Base-by-base conservation (phyloP, 2,113 vertebrate species). In the Ictidomys tridecemlineatus region DNA sequence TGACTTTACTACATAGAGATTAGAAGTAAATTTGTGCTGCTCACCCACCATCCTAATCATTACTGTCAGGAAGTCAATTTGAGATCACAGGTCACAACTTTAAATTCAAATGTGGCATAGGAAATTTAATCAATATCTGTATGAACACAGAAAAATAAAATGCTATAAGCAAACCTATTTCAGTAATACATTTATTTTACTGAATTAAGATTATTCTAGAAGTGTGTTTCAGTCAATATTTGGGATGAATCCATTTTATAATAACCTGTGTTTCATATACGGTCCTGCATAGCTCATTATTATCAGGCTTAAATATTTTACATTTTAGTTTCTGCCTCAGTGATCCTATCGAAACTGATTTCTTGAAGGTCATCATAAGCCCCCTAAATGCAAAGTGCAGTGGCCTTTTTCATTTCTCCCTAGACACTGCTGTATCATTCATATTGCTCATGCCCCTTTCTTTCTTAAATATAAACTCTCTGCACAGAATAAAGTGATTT, bases 61-160 rank as follows among this genome's bases (percentile, higher is more conserved):
- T 98, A 98, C 96, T 98, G 98, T 98, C 98, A 98, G 98, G 96
- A 98, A 98, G 94, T 98, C 98, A 98, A 98, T 98, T 93, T 95
- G 97, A 98, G 98, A 97, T 96, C 97, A 98, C 45, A 98, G 97
- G 98, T 98, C 98, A 98, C 61, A 80, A 65, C 85, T 97, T 95
- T 98, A 96, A 98, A 98, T 98, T 98, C 89, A 97, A 97, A 89
- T 74, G 95, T 78, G 65, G 79, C 96, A 92, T 24, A 72, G 93
- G 97, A 94, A 98, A 93, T 96, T 89, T 86, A 89, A 97, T 78
- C 72, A 76, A 93, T 97, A 96, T 69, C 80, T 76, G 2, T 58
- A 39, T 86, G 22, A 77, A 82, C 34, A 74, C 13, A 58, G 69
- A 26, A 78, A 4, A 53, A 85, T 78, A 48, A 42, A 6, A 83